Percentiles rank a stretch among this genome's conserved stretches.
phyloP scores from a whole-genome alignment of 2,113 vertebrate species.

The Notechis scutatus region DNA sequence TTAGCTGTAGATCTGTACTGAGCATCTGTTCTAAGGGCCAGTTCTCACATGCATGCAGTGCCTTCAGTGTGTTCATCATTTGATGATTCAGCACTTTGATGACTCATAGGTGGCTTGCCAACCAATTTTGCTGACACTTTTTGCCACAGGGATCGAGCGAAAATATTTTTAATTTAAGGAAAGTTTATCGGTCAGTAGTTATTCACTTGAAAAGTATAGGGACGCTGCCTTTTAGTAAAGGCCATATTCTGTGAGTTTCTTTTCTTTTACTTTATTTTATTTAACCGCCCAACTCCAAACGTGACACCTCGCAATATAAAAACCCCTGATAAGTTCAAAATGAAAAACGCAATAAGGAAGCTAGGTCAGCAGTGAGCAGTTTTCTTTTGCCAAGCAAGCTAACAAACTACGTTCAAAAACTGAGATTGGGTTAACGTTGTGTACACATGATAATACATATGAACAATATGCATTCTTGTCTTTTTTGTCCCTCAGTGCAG shows the following conservation, averaged over 20 bases:
- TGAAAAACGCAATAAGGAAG: neutral
- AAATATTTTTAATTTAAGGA: neutral
- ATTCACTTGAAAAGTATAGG: neutral
- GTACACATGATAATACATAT: neutral
- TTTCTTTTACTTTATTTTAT: neutral
- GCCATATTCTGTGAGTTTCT: neutral
- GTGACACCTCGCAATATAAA: neutral
- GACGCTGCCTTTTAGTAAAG: neutral
- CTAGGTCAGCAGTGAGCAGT: neutral
- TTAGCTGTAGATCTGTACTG: neutral
- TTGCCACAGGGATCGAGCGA: neutral
- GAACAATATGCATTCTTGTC: neutral
- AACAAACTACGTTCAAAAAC: neutral
- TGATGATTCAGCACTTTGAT: conserved; percentile 4
- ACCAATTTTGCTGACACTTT: neutral
- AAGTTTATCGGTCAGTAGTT: neutral
- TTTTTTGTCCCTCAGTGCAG: neutral
- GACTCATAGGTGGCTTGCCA: neutral
- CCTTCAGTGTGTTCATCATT: neutral
- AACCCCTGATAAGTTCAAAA: neutral
- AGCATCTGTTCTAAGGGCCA: neutral
- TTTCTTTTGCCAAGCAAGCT: neutral
- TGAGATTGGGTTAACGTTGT: neutral
- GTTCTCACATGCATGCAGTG: neutral
- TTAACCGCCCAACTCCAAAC: neutral